These are phyloP conservation scores for Leptura quadrifasciata DNA, from an alignment of 2,888 invertebrate genomes.

Conservation along the genomic window DNA sequence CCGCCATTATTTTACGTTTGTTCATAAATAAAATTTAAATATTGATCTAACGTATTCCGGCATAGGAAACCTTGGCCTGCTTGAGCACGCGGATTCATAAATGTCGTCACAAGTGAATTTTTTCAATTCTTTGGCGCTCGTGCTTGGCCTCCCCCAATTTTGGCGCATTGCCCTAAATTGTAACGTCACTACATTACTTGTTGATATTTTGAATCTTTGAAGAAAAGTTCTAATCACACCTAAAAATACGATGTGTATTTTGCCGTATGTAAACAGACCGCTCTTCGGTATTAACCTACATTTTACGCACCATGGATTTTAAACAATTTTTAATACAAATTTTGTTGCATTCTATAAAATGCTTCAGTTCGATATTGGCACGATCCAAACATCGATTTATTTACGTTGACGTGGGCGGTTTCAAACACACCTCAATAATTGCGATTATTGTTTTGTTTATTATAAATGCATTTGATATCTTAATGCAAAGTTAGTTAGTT, in stretches of 20 bases:
- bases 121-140: neutral
- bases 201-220: constrained; percentile 37
- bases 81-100: neutral
- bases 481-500: constrained; percentile 19
- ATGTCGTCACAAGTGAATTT: constrained; percentile 1
- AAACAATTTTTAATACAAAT: constrained; percentile 49
- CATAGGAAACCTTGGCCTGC: constrained; percentile 4
- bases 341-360: constrained; percentile 36
- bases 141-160: constrained; percentile 30
- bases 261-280: constrained; percentile 30
- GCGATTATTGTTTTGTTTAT: constrained; percentile 1
- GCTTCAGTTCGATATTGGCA: constrained; percentile 24
- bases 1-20: neutral
- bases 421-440: constrained; percentile 8
- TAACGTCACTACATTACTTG: constrained; percentile 38
- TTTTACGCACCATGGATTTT: constrained; percentile 53
- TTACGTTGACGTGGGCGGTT: neutral
- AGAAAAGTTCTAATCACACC: neutral
- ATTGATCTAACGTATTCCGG: constrained; percentile 10
- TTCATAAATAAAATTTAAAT: constrained; percentile 19
- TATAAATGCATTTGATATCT: constrained; percentile 10
- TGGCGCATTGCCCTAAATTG: constrained; percentile 32
- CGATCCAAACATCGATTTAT: neutral
- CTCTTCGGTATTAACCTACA: constrained; percentile 47
- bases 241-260: neutral